Evolutionary conservation across 2,888 invertebrate genomes (phyloP), one percentile per base, ranked within the genome.

Genomic region (Mesorhabditis spiculigera): DNA sequence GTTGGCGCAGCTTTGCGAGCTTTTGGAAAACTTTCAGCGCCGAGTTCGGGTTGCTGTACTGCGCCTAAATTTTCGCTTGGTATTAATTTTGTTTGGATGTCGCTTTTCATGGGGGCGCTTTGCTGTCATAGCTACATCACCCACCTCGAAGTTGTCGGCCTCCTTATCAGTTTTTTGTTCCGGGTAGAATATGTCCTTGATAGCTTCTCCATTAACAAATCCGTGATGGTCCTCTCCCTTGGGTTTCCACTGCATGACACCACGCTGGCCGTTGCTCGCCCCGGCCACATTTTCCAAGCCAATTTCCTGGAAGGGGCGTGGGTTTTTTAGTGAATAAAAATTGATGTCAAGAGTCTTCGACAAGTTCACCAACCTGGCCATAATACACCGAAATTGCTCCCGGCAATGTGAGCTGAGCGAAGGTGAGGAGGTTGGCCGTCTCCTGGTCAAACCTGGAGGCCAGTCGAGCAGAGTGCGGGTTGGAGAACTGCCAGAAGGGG

Each of bases 401-500:
- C 45, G 80, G 80, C 41, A 80, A 75, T 41, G 77, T 75, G n/a
- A 80, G 71, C 69, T 80, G 80, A 42, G 77, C 73, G 75, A 78
- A 78, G 6, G 75, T 73, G 63, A 80, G 71, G 4, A 80, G 73
- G 66, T 78, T 71, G 45, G 80, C 77, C 16, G 75, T 75, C 16
- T 69, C 69, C 0, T 66, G 43, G 61, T 78, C 78, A 71, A 80
- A 80, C 0, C 80, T 72, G 28, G 75, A 74, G 5, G 77, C 74
- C 13, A 80, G 73, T 1, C 80, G 75, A 10, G 71, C 68, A 5
- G 43, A 43, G 16, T 76, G 73, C 8, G 75, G 61, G 71, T 78
- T 78, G 13, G 77, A 77, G 71, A 80, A 78, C 67, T 80, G 80
- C 80, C 80, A 80, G 72, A 73, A 72, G n/a, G 78, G 77, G 8